phyloP scores from a whole-genome alignment of 2,113 vertebrate genomes.

The Trogon surrucura region DNA sequence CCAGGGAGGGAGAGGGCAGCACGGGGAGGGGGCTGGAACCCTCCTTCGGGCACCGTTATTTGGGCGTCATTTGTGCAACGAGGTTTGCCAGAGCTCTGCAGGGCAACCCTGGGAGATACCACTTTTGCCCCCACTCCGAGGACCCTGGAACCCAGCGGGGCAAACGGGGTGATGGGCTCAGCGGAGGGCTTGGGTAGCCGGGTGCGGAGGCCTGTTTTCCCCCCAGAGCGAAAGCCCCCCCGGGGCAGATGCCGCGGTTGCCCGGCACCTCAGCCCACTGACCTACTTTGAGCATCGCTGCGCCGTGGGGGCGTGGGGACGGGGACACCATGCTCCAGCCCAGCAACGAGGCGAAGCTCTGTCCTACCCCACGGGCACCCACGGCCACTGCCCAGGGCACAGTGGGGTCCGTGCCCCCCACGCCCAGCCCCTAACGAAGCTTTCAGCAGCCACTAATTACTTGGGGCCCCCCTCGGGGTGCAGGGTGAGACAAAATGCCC shows the following conservation, averaged over 20 bases:
- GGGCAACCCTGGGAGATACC: accelerated
- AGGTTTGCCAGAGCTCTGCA: neutral
- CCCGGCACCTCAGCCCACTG: constrained; percentile 20
- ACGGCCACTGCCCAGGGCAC: accelerated
- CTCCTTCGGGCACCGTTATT: accelerated
- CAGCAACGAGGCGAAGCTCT: neutral
- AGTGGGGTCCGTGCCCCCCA: neutral
- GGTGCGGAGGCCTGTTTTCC: neutral
- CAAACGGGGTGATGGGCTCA: accelerated
- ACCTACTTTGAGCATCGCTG: constrained; percentile 35
- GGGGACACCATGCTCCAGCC: neutral
- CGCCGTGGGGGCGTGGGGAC: accelerated
- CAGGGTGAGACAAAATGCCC: neutral
- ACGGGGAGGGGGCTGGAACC: accelerated
- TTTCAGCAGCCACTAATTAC: constrained; percentile 4
- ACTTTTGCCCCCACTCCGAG: accelerated
- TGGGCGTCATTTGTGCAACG: neutral
- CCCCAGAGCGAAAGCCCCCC: accelerated
- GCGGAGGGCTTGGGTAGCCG: accelerated
- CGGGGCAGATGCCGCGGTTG: accelerated
- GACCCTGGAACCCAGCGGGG: too few relatives aligned
- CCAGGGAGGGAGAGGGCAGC: accelerated
- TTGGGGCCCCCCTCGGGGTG: neutral
- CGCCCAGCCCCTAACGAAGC: neutral
- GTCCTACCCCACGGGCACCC: neutral